Evolutionary conservation across 1,140 invertebrate genomes (phyloP).

Genomic region (Drosophila pruinosa): DNA sequence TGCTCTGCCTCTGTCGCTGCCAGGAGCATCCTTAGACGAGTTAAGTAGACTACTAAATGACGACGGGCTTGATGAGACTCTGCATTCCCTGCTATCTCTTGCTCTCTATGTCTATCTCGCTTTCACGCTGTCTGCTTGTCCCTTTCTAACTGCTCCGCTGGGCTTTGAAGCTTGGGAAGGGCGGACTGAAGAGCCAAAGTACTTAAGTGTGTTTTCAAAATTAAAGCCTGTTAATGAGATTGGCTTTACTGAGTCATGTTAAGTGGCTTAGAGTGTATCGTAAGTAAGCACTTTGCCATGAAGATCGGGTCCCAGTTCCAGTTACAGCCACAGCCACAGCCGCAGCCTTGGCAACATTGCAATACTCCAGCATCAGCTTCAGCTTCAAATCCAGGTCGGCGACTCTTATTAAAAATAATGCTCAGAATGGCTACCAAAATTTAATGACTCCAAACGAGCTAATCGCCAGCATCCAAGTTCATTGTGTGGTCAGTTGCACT

Average conservation of each 20-base stretch:
- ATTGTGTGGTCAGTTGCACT: conserved; percentile 19
- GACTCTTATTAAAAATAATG: conserved; percentile 73
- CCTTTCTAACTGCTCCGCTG: background rate
- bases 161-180: background rate
- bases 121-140: background rate
- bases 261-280: conserved; percentile 77
- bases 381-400: background rate
- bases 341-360: background rate
- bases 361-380: background rate
- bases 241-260: conserved; percentile 79
- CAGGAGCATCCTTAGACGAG: conserved; percentile 71
- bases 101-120: background rate
- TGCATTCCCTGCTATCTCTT: background rate
- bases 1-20: conserved; percentile 42
- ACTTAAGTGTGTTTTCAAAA: conserved; percentile 80
- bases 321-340: background rate
- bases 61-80: conserved; percentile 52
- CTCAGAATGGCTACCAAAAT: conserved; percentile 51
- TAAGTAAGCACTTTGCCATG: conserved; percentile 70
- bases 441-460: conserved; percentile 26
- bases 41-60: conserved; percentile 81
- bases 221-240: conserved; percentile 80
- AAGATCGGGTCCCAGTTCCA: conserved; percentile 21
- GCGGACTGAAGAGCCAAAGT: conserved; percentile 26
- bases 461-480: background rate